Evolutionary conservation across 2,113 vertebrate species (phyloP).

Genomic region (Tenrec ecaudatus): DNA sequence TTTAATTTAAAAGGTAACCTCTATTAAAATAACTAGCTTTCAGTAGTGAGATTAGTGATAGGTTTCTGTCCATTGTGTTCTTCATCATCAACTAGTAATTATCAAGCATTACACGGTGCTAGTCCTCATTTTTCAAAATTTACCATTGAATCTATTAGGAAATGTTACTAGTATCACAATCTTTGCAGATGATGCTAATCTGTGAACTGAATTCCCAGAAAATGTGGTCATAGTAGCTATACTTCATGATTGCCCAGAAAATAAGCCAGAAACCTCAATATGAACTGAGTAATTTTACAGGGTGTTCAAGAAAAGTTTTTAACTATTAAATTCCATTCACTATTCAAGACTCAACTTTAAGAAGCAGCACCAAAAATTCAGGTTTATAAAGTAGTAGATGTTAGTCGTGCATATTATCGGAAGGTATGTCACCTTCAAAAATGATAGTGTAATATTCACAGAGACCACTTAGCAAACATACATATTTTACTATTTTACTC

Average conservation of each 20-base stretch:
- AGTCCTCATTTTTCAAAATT: neutral
- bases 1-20: constrained; percentile 20
- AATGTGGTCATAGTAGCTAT: no score
- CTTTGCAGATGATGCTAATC: no score
- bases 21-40: constrained; percentile 42
- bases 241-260: no score
- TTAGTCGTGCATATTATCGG: neutral
- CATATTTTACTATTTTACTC: neutral
- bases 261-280: no score
- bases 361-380: neutral
- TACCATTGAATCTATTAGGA: no score
- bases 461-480: neutral
- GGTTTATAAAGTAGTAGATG: neutral
- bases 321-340: no score
- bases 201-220: no score
- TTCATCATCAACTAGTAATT: constrained; percentile 20
- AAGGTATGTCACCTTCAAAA: constrained; percentile 13
- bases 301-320: no score
- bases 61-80: neutral
- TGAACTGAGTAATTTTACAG: no score
- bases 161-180: no score
- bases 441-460: neutral
- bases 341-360: constrained; percentile 36
- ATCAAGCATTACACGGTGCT: neutral
- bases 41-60: neutral